phyloP scores from a whole-genome alignment of 2,113 vertebrate species.

The Polypterus bichir region DNA sequence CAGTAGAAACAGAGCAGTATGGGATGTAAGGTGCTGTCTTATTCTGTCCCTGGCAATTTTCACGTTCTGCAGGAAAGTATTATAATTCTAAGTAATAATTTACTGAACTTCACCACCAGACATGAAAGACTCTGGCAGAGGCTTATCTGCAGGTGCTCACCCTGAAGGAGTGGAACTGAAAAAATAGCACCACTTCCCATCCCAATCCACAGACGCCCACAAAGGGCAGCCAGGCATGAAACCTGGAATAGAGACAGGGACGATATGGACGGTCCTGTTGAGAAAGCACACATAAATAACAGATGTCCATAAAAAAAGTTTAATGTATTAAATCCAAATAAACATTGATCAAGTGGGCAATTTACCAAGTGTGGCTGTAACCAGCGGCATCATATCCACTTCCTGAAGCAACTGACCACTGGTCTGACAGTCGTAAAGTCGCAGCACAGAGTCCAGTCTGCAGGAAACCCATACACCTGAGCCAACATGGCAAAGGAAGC shows the following conservation, averaged over 20 bases:
- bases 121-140: too few relatives aligned
- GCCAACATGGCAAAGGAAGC: conserved; percentile 51
- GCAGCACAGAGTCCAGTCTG: conserved; percentile 46
- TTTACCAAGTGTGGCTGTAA: conserved; percentile 47
- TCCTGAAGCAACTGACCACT: conserved; percentile 49
- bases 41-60: too few relatives aligned
- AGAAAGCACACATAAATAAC: neutral
- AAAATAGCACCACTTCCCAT: conserved; percentile 54
- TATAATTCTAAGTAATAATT: too few relatives aligned
- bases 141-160: conserved; percentile 28
- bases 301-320: too few relatives aligned
- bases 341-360: neutral
- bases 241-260: conserved; percentile 53
- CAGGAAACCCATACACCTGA: conserved; percentile 56
- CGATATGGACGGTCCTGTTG: conserved; percentile 42
- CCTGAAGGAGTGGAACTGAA: conserved; percentile 45
- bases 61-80: too few relatives aligned
- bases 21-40: conserved; percentile 30
- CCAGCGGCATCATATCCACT: conserved; percentile 43
- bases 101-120: too few relatives aligned
- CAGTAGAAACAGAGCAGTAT: conserved; percentile 38
- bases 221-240: conserved; percentile 42
- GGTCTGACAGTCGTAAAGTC: conserved; percentile 54
- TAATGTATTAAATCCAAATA: too few relatives aligned
- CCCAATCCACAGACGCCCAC: conserved; percentile 52